Percentiles rank a stretch among this genome's conserved stretches.
Conservation (phyloP, 2,797 vertebrate genomes). For the Enteromius mattozi region DNA sequence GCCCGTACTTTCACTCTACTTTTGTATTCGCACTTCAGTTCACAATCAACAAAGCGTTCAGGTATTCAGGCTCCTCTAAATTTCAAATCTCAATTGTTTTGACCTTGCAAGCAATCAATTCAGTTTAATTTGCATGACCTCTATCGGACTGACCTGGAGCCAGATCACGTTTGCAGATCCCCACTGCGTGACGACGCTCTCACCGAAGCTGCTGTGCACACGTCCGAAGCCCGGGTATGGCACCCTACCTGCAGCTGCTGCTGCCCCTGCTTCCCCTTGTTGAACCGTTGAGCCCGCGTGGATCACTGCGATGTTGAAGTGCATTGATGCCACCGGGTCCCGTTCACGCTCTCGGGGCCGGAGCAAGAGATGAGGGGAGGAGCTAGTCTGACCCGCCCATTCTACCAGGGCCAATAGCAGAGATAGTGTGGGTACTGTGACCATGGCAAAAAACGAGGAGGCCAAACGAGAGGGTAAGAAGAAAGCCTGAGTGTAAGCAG, state of each 20-base stretch:
- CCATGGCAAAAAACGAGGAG: conserved; percentile 80
- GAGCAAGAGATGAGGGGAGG: conserved; percentile 89
- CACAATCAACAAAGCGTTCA: background rate
- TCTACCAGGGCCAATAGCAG: conserved; percentile 85
- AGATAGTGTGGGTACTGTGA: conserved; percentile 86
- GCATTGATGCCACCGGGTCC: conserved; percentile 86
- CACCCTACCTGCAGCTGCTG: conserved; percentile 77
- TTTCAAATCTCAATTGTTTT: background rate
- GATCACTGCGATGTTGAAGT: conserved; percentile 92
- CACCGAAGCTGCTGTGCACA: conserved; percentile 81
- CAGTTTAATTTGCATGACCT: background rate
- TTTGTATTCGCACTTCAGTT: background rate
- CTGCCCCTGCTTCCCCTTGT: conserved; percentile 75
- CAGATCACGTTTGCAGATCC: conserved; percentile 84
- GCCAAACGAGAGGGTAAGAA: conserved; percentile 73
- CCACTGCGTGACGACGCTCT: conserved; percentile 84
- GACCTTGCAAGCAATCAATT: background rate
- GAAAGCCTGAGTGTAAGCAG: conserved; percentile 73
- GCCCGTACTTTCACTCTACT: background rate
- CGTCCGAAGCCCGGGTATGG: conserved; percentile 81
- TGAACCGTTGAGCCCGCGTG: conserved; percentile 79
- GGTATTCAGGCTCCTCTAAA: background rate
- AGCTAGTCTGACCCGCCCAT: conserved; percentile 81
- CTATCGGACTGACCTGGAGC: conserved; percentile 77
- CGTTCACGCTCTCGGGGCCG: conserved; percentile 81